Percentiles rank a stretch among this genome's conserved stretches.
Evolutionary conservation across 2,888 invertebrate species (phyloP).

Genomic region (Cerastis rubricosa): DNA sequence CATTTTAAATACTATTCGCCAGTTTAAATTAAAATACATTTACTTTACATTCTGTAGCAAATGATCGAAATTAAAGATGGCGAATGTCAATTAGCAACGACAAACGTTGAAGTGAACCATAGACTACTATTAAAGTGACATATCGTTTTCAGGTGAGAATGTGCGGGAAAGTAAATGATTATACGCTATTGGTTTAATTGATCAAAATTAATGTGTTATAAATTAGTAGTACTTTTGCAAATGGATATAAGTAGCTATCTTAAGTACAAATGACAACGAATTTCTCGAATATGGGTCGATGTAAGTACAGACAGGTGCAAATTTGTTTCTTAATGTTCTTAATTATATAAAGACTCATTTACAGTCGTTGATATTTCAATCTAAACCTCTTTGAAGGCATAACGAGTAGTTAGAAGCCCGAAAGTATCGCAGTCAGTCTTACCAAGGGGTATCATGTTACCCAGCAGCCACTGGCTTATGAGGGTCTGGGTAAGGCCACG

Average conservation of each 20-base stretch:
- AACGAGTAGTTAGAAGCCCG: not conserved
- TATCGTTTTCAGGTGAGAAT: slow-evolving; percentile 32
- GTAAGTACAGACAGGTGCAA: slow-evolving; percentile 39
- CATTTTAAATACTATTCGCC: not conserved
- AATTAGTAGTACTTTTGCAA: slow-evolving; percentile 27
- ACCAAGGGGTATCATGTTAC: not conserved
- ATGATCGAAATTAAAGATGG: slow-evolving; percentile 38
- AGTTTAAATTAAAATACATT: slow-evolving; percentile 9
- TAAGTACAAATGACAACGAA: slow-evolving; percentile 12
- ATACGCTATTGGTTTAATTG: slow-evolving; percentile 11
- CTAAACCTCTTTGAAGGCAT: not conserved
- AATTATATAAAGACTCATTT: slow-evolving; percentile 16
- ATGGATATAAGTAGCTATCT: slow-evolving; percentile 11
- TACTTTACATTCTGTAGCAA: slow-evolving; percentile 4
- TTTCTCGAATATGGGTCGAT: slow-evolving; percentile 21
- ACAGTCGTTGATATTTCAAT: not conserved
- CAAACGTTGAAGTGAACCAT: slow-evolving; percentile 32
- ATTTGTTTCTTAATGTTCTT: slow-evolving; percentile 1
- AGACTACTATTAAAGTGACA: slow-evolving; percentile 46
- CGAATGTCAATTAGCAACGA: slow-evolving; percentile 39
- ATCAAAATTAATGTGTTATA: slow-evolving; percentile 17
- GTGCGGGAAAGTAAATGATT: slow-evolving; percentile 42
- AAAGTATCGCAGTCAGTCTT: not conserved
- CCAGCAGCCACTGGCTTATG: not conserved
- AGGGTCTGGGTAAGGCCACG: not conserved